Evolutionary conservation across 92 coral and sea anemone species (phyloP), one percentile per base, ranked within the genome.

Genomic region (Isaurus tuberculatus): DNA sequence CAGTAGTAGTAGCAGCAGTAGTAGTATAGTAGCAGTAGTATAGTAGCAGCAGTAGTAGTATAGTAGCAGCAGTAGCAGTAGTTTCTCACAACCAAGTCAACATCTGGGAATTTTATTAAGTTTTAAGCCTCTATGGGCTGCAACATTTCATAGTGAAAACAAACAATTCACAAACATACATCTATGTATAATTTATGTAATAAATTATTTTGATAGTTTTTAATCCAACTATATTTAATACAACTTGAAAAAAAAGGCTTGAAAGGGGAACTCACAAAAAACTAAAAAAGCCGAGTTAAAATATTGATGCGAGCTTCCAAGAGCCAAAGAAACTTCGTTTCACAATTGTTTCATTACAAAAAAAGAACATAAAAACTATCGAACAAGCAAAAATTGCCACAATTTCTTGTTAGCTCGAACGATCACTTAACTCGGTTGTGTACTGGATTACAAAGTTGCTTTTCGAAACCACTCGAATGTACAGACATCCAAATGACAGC

Each of bases 151-250:
- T 58, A 77, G 69, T 77, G 69, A 57, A 77, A 57, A 61, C 67
- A 77, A 77, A 77, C 82, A 77, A 64, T 58, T 57, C 70, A 77
- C 82, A 77, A 77, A 58, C 82, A 77, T 77, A 77, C 82, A 77
- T 77, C 34, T 57, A 57, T 32, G 82, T 57, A 77, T 77, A 77
- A 77, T 77, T 77, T 77, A 60, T 58, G 82, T 40, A 77, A 77
- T 77, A 77, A 77, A 77, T 77, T 77, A 77, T 60, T 75, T 77
- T 34, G 82, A 77, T 77, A 77, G 64, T 77, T 58, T 75, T 58
- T 77, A 57, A 77, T 55, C 82, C 82, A 77, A 77, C 82, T 77
- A 77, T 77, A 58, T 74, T 74, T 74, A 74, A 74, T 74, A 74
- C 80, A 77, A 77, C 82, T 17, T 58, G 70, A 77, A 77, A 75